These are phyloP conservation scores for Neotoxoptera formosana DNA, from an alignment of 1,140 invertebrate genomes.

Conservation along the genomic window DNA sequence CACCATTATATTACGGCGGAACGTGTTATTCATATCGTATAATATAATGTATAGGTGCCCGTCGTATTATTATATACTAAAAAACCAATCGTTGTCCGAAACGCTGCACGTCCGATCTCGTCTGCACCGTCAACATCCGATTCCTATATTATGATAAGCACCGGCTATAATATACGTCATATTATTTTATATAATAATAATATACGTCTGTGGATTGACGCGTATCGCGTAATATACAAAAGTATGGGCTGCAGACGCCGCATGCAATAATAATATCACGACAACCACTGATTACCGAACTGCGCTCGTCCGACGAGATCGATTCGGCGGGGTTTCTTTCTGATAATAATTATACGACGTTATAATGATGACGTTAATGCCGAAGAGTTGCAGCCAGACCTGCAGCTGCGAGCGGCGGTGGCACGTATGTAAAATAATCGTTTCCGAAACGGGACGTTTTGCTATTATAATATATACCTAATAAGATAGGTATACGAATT, in stretches of 20 bases:
- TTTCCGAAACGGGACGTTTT: background rate
- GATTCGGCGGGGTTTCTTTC: background rate
- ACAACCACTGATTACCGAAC: background rate
- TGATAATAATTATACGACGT: background rate
- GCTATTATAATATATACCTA: background rate
- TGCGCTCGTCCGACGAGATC: background rate
- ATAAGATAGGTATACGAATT: background rate
- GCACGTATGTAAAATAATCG: background rate
- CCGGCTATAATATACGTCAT: too few species aligned
- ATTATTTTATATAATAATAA: too few species aligned
- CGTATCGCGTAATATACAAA: background rate
- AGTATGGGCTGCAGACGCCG: background rate
- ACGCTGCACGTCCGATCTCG: background rate
- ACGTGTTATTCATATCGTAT: background rate
- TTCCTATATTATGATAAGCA: background rate
- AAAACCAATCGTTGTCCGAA: background rate
- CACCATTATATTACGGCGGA: background rate
- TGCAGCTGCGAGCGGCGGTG: background rate
- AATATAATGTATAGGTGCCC: background rate
- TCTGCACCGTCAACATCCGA: background rate
- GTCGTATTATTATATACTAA: background rate
- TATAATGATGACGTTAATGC: background rate
- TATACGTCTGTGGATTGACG: background rate
- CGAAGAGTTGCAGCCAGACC: background rate
- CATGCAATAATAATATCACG: background rate